Evolutionary conservation across 2,113 vertebrate species (phyloP).

Genomic region (Peromyscus leucopus): DNA sequence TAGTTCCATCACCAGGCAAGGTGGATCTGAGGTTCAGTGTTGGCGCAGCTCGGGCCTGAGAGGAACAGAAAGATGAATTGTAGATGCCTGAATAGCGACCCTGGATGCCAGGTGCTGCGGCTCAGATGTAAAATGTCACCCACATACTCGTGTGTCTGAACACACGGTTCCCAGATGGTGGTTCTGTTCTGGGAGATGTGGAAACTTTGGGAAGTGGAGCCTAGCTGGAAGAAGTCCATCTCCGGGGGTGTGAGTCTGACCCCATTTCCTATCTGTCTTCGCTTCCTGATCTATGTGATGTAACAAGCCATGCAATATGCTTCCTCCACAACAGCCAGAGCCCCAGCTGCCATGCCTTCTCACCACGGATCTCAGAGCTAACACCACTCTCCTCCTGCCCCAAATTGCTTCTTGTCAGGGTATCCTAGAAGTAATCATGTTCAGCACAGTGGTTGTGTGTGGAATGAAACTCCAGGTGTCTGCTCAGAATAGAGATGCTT

Average conservation of each 20-base stretch:
- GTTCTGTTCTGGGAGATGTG: not conserved
- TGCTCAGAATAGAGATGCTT: not conserved
- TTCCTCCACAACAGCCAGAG: not conserved
- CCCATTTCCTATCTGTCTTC: not conserved
- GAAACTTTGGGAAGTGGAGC: not conserved
- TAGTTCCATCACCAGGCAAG: not conserved
- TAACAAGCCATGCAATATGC: not conserved
- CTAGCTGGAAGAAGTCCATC: not conserved
- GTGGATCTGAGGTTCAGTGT: not conserved
- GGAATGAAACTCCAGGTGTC: not conserved
- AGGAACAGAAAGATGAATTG: not conserved
- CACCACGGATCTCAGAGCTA: not conserved
- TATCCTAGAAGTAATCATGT: not conserved
- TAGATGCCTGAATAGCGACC: not conserved
- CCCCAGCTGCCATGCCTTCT: not conserved
- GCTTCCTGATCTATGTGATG: not conserved
- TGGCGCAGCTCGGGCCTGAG: too few species aligned
- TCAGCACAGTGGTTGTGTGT: not conserved
- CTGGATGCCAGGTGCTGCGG: rapidly evolving
- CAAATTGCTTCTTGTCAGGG: not conserved
- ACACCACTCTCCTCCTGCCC: not conserved
- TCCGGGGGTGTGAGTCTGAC: not conserved
- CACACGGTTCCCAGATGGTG: not conserved
- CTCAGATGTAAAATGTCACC: constrained; percentile 1
- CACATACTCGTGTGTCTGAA: not conserved